Evolutionary conservation across 2,888 invertebrate species (phyloP), one percentile per base, ranked within the genome.

Genomic region (Laspeyria flexula): DNA sequence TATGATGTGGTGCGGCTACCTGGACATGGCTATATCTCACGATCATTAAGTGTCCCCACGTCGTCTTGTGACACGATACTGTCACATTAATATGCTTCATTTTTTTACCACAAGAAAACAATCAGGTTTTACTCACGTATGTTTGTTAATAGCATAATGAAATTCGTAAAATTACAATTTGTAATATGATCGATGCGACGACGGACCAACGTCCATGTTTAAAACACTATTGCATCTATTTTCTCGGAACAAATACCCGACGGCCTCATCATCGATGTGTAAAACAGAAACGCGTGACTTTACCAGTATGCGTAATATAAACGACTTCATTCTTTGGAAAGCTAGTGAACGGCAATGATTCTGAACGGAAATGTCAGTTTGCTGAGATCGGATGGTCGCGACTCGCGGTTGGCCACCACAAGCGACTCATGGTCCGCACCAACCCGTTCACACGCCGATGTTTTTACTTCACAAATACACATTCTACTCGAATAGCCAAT

Each of bases 331-430:
- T 68, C 73, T 71, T 77, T 72, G 71, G 72, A 79, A 79, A 77
- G 68, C 58, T 60, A 40, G 72, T 67, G 68, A 75, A 73, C 71
- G 71, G 71, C 76, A 76, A 75, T 73, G 73, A 81, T 81, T 80
- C 71, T 67, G 75, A 83, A 71, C 85, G 86, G 87, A 88, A 83
- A 87, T 86, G 77, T 83, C 83, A 86, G 86, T 88, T 86, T 83
- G 83, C 75, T 69, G 83, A 79, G 81, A 85, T 80, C 71, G 70
- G 72, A 75, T 71, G 66, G 68, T 59, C 69, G 64, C 61, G 57
- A 60, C 60, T 58, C 62, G 63, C 65, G 57, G 60, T 60, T 59
- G 63, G 64, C 65, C 69, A 65, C 73, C 70, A 65, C 66, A 53
- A 62, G 49, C 55, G 34, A n/a, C n/a, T n/a, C n/a, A n/a, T n/a